A percentile compares a stretch with the other conserved stretches of the same genome.
Evolutionary conservation across 2,888 invertebrate genomes (phyloP).

Genomic region (Agonum fuliginosum): DNA sequence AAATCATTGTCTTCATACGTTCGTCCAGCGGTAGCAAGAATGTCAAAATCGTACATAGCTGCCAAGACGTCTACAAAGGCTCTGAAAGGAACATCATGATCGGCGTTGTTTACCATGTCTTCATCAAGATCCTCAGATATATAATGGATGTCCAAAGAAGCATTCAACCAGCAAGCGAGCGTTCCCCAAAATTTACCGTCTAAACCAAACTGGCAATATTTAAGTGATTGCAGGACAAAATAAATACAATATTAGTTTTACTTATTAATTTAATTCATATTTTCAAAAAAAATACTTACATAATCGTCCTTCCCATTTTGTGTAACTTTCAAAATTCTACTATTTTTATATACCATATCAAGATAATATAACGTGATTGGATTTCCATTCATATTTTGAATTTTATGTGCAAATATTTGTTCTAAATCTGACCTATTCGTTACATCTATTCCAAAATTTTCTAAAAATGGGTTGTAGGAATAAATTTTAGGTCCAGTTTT

Average conservation of each 20-base stretch:
- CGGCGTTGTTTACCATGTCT: conserved; percentile 35
- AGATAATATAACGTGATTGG: conserved; percentile 41
- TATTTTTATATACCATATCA: conserved; percentile 32
- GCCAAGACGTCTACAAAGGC: background rate
- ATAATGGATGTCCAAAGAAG: conserved; percentile 23
- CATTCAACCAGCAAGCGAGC: conserved; percentile 17
- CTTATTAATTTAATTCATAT: too few species aligned
- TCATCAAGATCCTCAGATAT: conserved; percentile 32
- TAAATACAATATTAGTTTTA: too few species aligned
- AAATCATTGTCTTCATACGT: conserved; percentile 44
- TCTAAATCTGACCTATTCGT: conserved; percentile 24
- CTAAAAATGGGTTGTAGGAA: conserved; percentile 46
- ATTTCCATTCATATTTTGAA: conserved; percentile 46
- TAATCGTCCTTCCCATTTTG: conserved; percentile 15
- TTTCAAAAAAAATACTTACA: background rate
- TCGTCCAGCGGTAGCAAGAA: conserved; percentile 9
- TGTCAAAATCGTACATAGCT: conserved; percentile 49
- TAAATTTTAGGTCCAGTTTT: conserved; percentile 27
- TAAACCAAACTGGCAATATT: conserved; percentile 9
- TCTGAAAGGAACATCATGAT: background rate
- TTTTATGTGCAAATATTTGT: conserved; percentile 40
- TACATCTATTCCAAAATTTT: conserved; percentile 31
- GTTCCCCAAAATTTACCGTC: conserved; percentile 52
- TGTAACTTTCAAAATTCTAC: background rate
- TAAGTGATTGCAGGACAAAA: too few species aligned